Base-by-base conservation (phyloP, 2,113 vertebrate species). In the Numenius arquata region DNA sequence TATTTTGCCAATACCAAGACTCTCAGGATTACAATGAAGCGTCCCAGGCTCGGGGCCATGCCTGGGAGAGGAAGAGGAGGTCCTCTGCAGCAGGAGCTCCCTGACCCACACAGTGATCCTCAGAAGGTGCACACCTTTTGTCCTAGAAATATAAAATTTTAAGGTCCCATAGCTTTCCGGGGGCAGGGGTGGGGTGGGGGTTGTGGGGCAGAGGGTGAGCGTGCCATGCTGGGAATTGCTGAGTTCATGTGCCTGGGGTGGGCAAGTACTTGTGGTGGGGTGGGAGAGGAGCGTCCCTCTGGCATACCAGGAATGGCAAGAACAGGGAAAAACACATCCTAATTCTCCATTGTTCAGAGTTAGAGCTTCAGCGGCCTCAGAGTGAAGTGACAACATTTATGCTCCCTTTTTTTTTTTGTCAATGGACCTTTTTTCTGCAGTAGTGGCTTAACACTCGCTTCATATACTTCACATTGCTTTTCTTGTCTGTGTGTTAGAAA, bases 161-260 rank as follows among this genome's bases (percentile, higher is more conserved):
- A 12, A 29, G 21, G 53, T 36, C 34, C 38, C 18, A 12, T 2
- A 4, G 41, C 32, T 29, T 66, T 32, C 12, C 48, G 27, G 32
- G 30, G 55, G n/a, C n/a, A n/a, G n/a, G n/a, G n/a, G n/a, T n/a
- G n/a, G n/a, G n/a, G n/a, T n/a, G n/a, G 58, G 23, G 27, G 30
- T 13, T 0, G 2, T 8, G 9, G 50, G 53, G 50, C 52, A 38
- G 76, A 30, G 50, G 13, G 43, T 40, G 21, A 30, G 23, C 1
- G 1, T 53, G 36, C 32, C 7, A 7, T 11, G 2, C 36, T 8
- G 41, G 67, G 41, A 23, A 11, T 22, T 8, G 38, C 58, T 6
- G 13, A 25, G 11, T 13, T 62, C 40, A 62, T 1, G 2, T 25
- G 32, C 34, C 5, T 0, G 1, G 50, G 65, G 40, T 36, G 0